Conservation (phyloP, 2,888 invertebrate species). For the Gerris lacustris region DNA sequence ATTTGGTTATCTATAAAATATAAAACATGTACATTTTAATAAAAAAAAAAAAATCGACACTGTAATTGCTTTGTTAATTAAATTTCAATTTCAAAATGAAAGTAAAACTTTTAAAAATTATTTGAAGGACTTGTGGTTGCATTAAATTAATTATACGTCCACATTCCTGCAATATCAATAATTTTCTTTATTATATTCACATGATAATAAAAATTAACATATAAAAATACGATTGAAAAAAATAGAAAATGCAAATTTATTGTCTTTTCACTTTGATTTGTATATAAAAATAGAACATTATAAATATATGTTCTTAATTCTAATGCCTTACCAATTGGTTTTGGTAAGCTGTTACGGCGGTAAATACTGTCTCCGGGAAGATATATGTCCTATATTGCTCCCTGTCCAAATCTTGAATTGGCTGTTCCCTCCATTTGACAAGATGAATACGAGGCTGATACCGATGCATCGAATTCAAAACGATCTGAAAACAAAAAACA, state of each 20-base stretch:
- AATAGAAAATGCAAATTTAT: too few relatives aligned
- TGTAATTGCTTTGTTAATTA: background rate
- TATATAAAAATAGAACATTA: too few relatives aligned
- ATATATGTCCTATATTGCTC: conserved; percentile 92
- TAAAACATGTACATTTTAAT: too few relatives aligned
- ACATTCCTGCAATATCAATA: too few relatives aligned
- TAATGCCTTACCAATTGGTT: conserved; percentile 72
- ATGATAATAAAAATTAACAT: too few relatives aligned
- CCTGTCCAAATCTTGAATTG: conserved; percentile 67
- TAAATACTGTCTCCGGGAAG: conserved; percentile 96
- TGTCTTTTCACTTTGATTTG: too few relatives aligned
- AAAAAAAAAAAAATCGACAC: conserved; percentile 15
- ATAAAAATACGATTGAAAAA: too few relatives aligned
- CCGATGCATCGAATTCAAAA: conserved; percentile 98
- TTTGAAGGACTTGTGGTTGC: too few relatives aligned
- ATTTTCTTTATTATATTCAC: too few relatives aligned
- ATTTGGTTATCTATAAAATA: conserved; percentile 52
- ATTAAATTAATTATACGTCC: too few relatives aligned
- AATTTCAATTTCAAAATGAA: background rate
- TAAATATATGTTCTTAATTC: too few relatives aligned
- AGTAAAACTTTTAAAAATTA: too few relatives aligned
- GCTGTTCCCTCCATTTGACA: conserved; percentile 72
- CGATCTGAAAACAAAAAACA: conserved; percentile 55
- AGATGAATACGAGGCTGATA: conserved; percentile 97
- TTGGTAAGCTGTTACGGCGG: conserved; percentile 97